Base-by-base conservation (phyloP, 1,140 invertebrate species). In the Battus philenor region DNA sequence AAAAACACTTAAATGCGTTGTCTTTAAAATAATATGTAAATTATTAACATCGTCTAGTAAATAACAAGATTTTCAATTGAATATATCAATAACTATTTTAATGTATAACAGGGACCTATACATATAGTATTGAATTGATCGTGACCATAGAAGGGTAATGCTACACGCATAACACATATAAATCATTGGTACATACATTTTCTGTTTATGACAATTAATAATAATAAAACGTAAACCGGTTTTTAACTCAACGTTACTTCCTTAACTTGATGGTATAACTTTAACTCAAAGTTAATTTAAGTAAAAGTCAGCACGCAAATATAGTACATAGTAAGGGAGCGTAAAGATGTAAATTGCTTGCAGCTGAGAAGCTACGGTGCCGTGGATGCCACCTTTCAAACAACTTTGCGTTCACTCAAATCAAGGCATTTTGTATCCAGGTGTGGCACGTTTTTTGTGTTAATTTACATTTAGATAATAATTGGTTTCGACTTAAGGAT, bases 361-460 rank as follows among this genome's bases (percentile, higher is more conserved):
- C 31, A 33, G 15, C 5, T 17, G 17, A 16, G n/a, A 17, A 33
- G 3, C 10, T 33, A 33, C 17, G 22, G 34, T 38, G 12, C 22
- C 20, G 17, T 22, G 4, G 24, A 41, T 43, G 45, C 41, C 47
- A 51, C 46, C 34, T 57, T 57, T 53, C 41, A 45, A 49, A 48
- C 54, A 11, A 36, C 45, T 48, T 18, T 33, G 27, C 44, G 29
- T 29, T 20, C 47, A 34, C 20, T 33, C 31, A 34, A 16, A 24
- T 29, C 24, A 48, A 17, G 24, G 18, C 20, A 46, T 13, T 36
- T 26, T 27, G 20, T 46, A 24, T 13, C 10, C 17, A 20, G 33
- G 33, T 18, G 33, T 17, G 33, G 33, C 33, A 18, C 9, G 20
- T 36, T 36, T 15, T 36, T 20, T 18, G 11, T 36, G 17, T 36